phyloP scores from a whole-genome alignment of 2,797 vertebrate species.

The Loris lydekkerianus region DNA sequence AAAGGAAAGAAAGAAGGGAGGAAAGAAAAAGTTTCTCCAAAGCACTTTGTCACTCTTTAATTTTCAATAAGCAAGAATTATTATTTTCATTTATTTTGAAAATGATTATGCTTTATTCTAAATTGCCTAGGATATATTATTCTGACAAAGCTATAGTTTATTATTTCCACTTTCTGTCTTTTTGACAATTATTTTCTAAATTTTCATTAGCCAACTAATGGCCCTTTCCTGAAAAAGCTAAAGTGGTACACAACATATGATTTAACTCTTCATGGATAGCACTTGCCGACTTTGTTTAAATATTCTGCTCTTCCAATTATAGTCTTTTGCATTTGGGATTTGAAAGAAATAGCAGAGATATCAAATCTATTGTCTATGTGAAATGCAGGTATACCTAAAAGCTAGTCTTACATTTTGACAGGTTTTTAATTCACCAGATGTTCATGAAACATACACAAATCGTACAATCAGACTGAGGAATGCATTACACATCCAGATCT shows the following conservation, averaged over 20 bases:
- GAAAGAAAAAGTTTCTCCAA: neutral
- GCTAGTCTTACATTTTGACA: constrained; percentile 29
- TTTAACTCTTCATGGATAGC: neutral
- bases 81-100: neutral
- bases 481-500: constrained; percentile 25
- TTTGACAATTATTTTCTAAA: neutral
- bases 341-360: constrained; percentile 11
- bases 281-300: neutral
- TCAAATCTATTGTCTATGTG: constrained; percentile 25
- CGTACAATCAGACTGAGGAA: constrained; percentile 53
- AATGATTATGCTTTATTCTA: neutral
- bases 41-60: neutral
- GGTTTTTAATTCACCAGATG: constrained; percentile 63
- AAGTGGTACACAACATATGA: neutral
- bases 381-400: constrained; percentile 34
- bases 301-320: constrained; percentile 38
- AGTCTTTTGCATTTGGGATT: neutral
- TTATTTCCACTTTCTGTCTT: neutral
- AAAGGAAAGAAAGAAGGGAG: too few relatives aligned
- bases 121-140: neutral
- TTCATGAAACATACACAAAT: constrained; percentile 54
- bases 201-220: neutral
- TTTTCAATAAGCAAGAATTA: neutral
- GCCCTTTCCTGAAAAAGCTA: neutral
- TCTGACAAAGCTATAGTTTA: neutral